Conservation (phyloP, 2,797 vertebrate genomes). For the Yasuhikotakia modesta region DNA sequence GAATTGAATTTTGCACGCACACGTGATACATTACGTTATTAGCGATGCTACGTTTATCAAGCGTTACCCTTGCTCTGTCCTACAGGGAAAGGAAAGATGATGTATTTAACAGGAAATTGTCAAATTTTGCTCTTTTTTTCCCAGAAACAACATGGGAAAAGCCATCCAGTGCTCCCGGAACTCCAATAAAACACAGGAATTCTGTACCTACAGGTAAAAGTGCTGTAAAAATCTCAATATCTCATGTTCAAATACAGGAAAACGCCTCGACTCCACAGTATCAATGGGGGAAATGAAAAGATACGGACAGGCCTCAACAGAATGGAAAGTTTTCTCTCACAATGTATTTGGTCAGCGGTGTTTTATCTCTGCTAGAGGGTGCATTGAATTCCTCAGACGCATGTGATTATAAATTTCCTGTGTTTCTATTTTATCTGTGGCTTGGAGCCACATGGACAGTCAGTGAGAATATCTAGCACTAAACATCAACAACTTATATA, state of each 20-base stretch:
- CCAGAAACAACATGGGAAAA: conserved; percentile 97
- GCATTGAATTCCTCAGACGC: conserved; percentile 59
- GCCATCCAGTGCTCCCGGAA: conserved; percentile 86
- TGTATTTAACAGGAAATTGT: conserved; percentile 39
- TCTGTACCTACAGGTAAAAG: conserved; percentile 85
- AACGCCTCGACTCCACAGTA: neutral
- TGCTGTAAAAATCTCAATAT: neutral
- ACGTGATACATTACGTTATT: neutral
- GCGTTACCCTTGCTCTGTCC: neutral
- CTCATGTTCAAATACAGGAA: neutral
- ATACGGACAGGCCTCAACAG: conserved; percentile 4
- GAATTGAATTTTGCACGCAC: neutral
- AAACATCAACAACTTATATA: conserved; percentile 45
- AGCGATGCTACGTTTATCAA: neutral
- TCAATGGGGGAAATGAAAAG: conserved; percentile 4
- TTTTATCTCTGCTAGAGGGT: conserved; percentile 56
- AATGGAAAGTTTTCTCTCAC: conserved; percentile 15
- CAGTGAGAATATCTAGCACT: conserved; percentile 51
- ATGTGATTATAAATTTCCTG: conserved; percentile 67
- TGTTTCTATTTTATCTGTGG: conserved; percentile 70
- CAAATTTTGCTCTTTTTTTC: conserved; percentile 3
- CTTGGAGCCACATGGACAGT: conserved; percentile 46
- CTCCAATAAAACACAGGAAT: conserved; percentile 84
- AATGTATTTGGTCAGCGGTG: conserved; percentile 39
- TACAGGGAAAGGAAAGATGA: conserved; percentile 42